Conservation (phyloP, 2,888 invertebrate genomes). For the Argyresthia albistria region DNA sequence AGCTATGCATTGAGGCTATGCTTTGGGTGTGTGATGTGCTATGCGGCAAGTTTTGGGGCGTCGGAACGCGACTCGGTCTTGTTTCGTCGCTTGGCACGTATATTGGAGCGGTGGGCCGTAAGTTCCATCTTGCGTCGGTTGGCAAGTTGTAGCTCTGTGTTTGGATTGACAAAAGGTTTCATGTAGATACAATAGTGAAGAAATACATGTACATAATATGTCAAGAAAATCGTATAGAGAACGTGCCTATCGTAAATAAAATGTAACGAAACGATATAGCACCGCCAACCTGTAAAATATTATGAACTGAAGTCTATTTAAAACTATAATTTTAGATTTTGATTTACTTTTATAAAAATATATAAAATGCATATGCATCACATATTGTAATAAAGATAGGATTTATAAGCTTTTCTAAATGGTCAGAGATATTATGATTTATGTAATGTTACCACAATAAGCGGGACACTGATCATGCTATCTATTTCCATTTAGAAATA, state of each 20-base stretch:
- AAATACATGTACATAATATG: neutral
- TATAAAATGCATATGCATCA: conserved; percentile 37
- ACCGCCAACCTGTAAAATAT: conserved; percentile 5
- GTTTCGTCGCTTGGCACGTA: conserved; percentile 59
- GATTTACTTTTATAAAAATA: neutral
- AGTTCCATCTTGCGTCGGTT: conserved; percentile 58
- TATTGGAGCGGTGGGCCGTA: conserved; percentile 65
- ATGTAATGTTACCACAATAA: neutral
- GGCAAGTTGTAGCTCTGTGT: conserved; percentile 66
- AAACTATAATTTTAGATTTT: neutral
- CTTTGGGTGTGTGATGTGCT: conserved; percentile 65
- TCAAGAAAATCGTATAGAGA: too few species aligned
- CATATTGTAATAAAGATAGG: conserved; percentile 51
- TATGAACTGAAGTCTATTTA: neutral
- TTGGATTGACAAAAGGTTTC: neutral
- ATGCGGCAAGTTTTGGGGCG: conserved; percentile 60
- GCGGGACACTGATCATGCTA: too few species aligned
- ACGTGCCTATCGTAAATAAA: too few species aligned
- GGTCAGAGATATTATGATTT: neutral
- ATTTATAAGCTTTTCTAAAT: conserved; percentile 22
- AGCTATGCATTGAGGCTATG: conserved; percentile 69
- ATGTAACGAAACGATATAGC: neutral
- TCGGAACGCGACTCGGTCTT: conserved; percentile 42
- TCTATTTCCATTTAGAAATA: neutral
- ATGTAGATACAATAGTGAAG: neutral